phyloP scores from a whole-genome alignment of 1,140 invertebrate genomes.

The Drosophila varians region DNA sequence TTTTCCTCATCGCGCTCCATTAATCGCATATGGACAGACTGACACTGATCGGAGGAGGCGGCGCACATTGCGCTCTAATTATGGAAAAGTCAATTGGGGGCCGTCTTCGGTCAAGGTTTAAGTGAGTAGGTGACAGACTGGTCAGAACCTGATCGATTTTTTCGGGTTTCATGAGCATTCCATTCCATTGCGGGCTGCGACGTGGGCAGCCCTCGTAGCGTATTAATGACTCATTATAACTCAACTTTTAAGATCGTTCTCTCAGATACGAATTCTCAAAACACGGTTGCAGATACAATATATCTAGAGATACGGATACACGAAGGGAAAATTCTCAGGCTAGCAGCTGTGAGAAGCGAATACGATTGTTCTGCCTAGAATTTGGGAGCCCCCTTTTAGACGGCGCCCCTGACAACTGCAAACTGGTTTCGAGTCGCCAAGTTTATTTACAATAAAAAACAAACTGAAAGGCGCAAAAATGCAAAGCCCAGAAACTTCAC shows the following conservation, averaged over 20 bases:
- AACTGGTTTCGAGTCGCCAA: constrained; percentile 52
- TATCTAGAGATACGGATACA: neutral
- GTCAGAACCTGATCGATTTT: constrained; percentile 28
- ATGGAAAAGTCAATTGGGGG: constrained; percentile 49
- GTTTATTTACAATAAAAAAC: constrained; percentile 25
- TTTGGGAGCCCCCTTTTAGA: neutral
- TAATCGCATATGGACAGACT: constrained; percentile 24
- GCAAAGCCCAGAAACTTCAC: constrained; percentile 59
- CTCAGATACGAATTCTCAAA: constrained; percentile 27
- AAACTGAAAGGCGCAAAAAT: constrained; percentile 21
- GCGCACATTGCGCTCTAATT: constrained; percentile 4
- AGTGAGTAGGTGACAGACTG: constrained; percentile 30
- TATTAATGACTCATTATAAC: constrained; percentile 57
- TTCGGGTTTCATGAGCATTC: constrained; percentile 41
- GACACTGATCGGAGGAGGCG: constrained; percentile 11
- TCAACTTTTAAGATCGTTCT: constrained; percentile 36
- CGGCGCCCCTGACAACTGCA: constrained; percentile 12
- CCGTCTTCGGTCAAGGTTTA: constrained; percentile 32
- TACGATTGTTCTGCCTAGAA: constrained; percentile 5
- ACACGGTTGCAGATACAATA: neutral
- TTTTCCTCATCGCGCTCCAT: constrained; percentile 18
- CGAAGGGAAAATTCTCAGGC: neutral
- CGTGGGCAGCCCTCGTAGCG: constrained; percentile 37
- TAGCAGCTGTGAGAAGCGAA: constrained; percentile 26
- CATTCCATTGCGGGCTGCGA: constrained; percentile 51